Evolutionary conservation across 2,888 invertebrate genomes (phyloP).

Genomic region (Drosophila melanosoma): DNA sequence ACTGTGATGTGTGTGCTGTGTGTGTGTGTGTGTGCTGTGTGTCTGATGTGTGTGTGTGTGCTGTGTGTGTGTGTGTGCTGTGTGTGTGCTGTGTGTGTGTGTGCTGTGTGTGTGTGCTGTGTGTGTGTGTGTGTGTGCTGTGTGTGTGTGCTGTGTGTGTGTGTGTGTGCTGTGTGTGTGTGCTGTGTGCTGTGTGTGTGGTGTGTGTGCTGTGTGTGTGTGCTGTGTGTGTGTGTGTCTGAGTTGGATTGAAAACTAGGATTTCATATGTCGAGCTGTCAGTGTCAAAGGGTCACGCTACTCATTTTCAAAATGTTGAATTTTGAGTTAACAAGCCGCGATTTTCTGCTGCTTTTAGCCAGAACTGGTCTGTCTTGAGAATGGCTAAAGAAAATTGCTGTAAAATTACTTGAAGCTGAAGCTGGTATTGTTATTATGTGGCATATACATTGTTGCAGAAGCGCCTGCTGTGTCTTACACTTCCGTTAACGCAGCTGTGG

Average conservation of each 20-base stretch:
- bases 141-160: too few relatives aligned
- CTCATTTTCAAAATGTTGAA: slow-evolving; percentile 54
- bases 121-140: slow-evolving; percentile 27
- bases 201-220: slow-evolving; percentile 16
- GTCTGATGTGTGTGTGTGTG: background rate
- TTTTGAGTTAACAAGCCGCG: slow-evolving; percentile 65
- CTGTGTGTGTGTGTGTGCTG: slow-evolving; percentile 22
- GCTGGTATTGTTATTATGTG: slow-evolving; percentile 54
- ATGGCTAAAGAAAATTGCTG: slow-evolving; percentile 52
- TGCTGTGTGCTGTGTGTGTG: slow-evolving; percentile 1
- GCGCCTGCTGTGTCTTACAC: slow-evolving; percentile 69
- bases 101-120: slow-evolving; percentile 3
- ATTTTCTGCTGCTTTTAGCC: slow-evolving; percentile 54
- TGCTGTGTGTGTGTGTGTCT: slow-evolving; percentile 23
- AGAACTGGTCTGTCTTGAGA: slow-evolving; percentile 9
- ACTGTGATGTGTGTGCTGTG: slow-evolving; percentile 30
- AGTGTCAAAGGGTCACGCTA: slow-evolving; percentile 42
- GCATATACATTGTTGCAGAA: slow-evolving; percentile 59
- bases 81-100: slow-evolving; percentile 19
- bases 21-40: slow-evolving; percentile 17
- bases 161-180: too few relatives aligned
- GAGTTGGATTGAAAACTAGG: slow-evolving; percentile 27
- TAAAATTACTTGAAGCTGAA: slow-evolving; percentile 51
- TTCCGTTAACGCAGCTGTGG: slow-evolving; percentile 64
- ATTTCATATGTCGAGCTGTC: slow-evolving; percentile 16